phyloP scores from a whole-genome alignment of 2,113 vertebrate species.

The Phoenicopterus ruber region DNA sequence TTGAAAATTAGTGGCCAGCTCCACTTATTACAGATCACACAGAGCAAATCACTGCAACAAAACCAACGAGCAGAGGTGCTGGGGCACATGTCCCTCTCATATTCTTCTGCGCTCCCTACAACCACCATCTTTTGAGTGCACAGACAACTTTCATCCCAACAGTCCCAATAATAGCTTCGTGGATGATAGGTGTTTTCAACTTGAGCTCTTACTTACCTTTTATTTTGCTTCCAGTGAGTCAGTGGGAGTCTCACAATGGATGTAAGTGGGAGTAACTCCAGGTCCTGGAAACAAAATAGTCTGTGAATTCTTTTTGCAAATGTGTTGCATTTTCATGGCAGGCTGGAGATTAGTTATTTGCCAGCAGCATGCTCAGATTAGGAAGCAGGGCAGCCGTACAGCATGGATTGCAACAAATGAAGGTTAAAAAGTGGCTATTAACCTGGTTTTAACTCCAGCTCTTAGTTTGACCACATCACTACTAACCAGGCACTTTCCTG shows the following conservation, averaged over 20 bases:
- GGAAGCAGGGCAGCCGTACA: neutral
- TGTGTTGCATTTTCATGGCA: neutral
- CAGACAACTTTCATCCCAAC: neutral
- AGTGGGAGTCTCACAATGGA: neutral
- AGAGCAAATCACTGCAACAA: neutral
- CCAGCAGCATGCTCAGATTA: neutral
- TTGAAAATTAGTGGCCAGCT: neutral
- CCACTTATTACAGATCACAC: neutral
- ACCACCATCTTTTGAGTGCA: neutral
- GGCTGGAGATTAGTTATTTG: neutral
- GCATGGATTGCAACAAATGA: neutral
- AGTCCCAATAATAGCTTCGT: neutral
- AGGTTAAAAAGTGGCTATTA: neutral
- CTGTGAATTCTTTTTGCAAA: neutral
- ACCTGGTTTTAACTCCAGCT: neutral
- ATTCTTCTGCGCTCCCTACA: neutral
- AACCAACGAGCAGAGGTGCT: neutral
- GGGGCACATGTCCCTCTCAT: rapidly evolving
- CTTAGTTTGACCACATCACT: neutral
- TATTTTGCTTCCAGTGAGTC: neutral
- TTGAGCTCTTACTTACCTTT: neutral
- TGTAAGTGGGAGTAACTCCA: neutral
- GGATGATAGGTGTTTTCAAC: neutral
- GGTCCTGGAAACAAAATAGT: neutral
- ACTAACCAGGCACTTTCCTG: neutral